Evolutionary conservation across 2,888 invertebrate genomes (phyloP).

Genomic region (Chloroclysta siterata): DNA sequence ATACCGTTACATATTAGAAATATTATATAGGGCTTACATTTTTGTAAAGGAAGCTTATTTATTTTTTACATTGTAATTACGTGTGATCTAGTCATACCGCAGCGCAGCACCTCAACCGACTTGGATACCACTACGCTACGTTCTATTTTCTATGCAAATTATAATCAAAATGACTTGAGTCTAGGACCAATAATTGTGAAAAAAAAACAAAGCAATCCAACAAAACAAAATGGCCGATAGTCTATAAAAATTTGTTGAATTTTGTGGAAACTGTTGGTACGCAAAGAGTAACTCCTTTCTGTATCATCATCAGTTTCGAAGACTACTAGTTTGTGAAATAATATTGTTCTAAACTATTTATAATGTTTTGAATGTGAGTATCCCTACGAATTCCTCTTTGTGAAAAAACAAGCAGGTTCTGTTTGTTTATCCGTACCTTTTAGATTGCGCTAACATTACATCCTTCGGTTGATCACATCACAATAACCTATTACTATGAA

Average conservation of each 20-base stretch:
- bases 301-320: conserved; percentile 15
- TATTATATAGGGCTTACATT: no score
- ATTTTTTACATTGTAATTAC: no score
- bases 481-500: conserved; percentile 2
- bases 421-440: conserved; percentile 53
- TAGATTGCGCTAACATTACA: not conserved
- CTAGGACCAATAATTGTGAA: conserved; percentile 3
- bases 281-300: conserved; percentile 41
- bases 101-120: no score
- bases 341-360: conserved; percentile 22
- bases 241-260: conserved; percentile 55
- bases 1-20: no score
- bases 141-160: no score
- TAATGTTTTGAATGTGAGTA: conserved; percentile 34
- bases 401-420: conserved; percentile 43
- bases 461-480: conserved; percentile 2
- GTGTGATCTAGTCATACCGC: no score
- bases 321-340: conserved; percentile 10
- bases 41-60: no score
- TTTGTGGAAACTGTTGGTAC: conserved; percentile 56
- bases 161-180: conserved; percentile 2
- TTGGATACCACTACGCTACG: no score
- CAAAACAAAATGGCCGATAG: conserved; percentile 79
- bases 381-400: conserved; percentile 34
- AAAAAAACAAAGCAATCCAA: conserved; percentile 53